Evolutionary conservation across 2,888 invertebrate species (phyloP), one percentile per base, ranked within the genome.

Genomic region (Cacoxenus indagator): DNA sequence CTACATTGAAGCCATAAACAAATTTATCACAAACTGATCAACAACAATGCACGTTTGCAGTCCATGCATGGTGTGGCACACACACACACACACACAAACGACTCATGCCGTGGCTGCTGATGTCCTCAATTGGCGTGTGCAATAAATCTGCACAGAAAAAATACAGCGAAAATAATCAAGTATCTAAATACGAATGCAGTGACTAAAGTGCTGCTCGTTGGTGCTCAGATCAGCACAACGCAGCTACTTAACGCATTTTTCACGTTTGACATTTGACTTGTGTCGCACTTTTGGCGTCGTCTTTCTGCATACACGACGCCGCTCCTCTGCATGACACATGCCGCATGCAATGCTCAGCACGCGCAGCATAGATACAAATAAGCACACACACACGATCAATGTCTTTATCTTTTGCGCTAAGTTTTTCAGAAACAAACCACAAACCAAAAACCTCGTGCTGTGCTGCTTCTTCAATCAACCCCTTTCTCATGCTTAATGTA

Each of bases 191-290:
- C n/a, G 37, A n/a, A 51, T 51, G 19, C 51, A 51, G n/a, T n/a
- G n/a, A 22, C 19, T 51, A 51, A 51, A 51, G 51, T 51, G 51
- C 57, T 48, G n/a, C n/a, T n/a, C n/a, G n/a, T n/a, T n/a, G 57
- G 17, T 24, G 61, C 61, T 8, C 54, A 8, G 6, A n/a, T n/a
- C n/a, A n/a, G n/a, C n/a, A n/a, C n/a, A n/a, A n/a, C n/a, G n/a
- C 65, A 55, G 71, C 67, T 66, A 81, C 82, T 82, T 81, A 82
- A 85, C 85, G 86, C 85, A 86, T 86, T 86, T 85, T 85, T 86
- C 85, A 86, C 84, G 86, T 84, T 84, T 85, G 86, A 84, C 85
- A 84, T 85, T 85, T 85, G 85, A 86, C 85, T 86, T 76, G 82
- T 76, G 83, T 83, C 84, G 78, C 84, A 84, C 82, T 85, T 78